phyloP scores from a whole-genome alignment of 1,140 invertebrate genomes.

The Dreissena rostriformis region DNA sequence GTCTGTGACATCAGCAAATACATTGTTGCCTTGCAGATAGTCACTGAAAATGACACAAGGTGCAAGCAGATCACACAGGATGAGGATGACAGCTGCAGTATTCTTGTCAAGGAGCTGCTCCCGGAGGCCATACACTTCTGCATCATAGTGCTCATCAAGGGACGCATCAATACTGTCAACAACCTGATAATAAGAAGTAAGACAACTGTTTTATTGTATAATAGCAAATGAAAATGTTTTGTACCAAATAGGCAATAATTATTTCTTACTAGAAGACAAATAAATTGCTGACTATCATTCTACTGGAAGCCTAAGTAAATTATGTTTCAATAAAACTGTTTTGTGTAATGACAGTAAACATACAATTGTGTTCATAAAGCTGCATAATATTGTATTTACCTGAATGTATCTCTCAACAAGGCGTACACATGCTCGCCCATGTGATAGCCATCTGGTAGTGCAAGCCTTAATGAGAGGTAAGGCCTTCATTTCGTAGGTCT shows the following conservation, averaged over 20 bases:
- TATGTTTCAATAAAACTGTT: no score
- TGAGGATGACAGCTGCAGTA: not conserved
- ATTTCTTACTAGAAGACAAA: no score
- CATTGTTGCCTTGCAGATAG: slow-evolving; percentile 7
- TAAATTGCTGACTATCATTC: no score
- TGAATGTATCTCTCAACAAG: slow-evolving; percentile 10
- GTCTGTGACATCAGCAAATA: not conserved
- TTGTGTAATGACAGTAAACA: no score
- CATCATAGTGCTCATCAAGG: not conserved
- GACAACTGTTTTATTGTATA: no score
- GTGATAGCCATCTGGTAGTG: slow-evolving; percentile 10
- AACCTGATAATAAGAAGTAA: not conserved
- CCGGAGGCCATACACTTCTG: slow-evolving; percentile 1
- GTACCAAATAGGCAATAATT: no score
- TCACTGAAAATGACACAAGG: slow-evolving; percentile 13
- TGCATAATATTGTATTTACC: no score
- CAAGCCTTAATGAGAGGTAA: not conserved
- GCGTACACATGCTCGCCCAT: not conserved
- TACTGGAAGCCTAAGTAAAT: no score
- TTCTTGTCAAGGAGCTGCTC: not conserved
- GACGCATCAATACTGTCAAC: not conserved
- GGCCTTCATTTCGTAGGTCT: not conserved
- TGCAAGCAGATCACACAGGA: slow-evolving; percentile 1
- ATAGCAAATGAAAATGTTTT: no score
- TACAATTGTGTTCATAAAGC: no score